Base-by-base conservation (phyloP, 2,888 invertebrate genomes). In the Kuschelorhynchus macadamiae region DNA sequence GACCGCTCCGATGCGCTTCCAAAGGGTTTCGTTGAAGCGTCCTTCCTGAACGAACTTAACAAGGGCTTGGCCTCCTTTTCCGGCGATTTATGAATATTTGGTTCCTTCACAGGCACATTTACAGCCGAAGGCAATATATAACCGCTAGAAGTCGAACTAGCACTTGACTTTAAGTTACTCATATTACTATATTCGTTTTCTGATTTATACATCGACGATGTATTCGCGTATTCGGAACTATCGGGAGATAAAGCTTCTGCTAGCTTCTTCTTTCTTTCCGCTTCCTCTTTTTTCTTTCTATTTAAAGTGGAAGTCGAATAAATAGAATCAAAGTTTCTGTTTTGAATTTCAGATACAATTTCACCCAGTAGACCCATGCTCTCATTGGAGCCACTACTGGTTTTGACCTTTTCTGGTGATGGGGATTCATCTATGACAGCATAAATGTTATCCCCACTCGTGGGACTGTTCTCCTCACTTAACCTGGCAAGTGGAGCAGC, bases 291-390 rank as follows among this genome's bases (percentile, higher is more conserved):
- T 76, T 89, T 88, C 76, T 89, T 90, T 61, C 89, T 85, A 0
- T 88, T 87, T 1, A 92, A 81, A 0, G 91, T 92, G 0, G 92
- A 90, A 0, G 92, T 91, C 0, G 94, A 93, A 80, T 95, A 95
- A 74, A 95, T 94, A 0, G 94, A 94, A 75, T 95, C 94, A 33
- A 92, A 91, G 80, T 95, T 95, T 30, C 94, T 86, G 76, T 91
- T 92, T 76, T 95, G 93, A 77, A 95, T 95, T 82, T 95, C 95
- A 42, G 90, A 90, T 0, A 95, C 95, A 65, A 95, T 95, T 83
- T 95, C 95, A 5, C 93, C 92, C 0, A 95, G 83, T 16, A 95
- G 82, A 0, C 94, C 94, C 86, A 93, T 88, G 71, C 90, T 91
- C 65, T 92, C 92, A 9, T 86, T 36, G 68, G 89, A 89, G 0